Evolutionary conservation across 2,113 vertebrate genomes (phyloP).

Genomic region (Melierax canorus): DNA sequence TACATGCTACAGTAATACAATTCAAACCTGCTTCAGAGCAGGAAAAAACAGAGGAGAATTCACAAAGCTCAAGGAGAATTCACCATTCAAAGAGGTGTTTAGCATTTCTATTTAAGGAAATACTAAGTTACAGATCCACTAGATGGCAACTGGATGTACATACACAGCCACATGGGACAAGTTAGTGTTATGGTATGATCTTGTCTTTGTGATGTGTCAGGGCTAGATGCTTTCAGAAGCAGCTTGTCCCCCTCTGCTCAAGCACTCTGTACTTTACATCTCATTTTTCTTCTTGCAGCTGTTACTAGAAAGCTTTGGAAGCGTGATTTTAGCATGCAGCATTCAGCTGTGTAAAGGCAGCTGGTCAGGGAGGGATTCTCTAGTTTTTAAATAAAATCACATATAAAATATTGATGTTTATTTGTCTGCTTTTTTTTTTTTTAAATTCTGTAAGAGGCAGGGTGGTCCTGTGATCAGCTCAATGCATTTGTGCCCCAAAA

Average conservation of each 20-base stretch:
- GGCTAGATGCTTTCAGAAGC: neutral
- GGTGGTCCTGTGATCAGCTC: neutral
- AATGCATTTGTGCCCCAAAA: neutral
- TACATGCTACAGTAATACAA: neutral
- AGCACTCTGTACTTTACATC: neutral
- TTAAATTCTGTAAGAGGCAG: neutral
- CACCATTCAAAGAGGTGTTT: neutral
- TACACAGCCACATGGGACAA: neutral
- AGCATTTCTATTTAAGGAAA: neutral
- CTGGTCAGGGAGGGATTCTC: neutral
- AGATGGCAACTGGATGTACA: neutral
- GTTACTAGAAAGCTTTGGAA: neutral
- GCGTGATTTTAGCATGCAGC: neutral
- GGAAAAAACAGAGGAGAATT: neutral
- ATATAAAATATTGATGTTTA: neutral
- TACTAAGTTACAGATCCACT: neutral
- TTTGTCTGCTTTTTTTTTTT: neutral
- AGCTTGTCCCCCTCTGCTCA: neutral
- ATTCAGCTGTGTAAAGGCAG: neutral
- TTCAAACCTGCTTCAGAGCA: neutral
- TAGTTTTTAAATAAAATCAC: neutral
- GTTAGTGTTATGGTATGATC: neutral
- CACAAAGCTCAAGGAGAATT: neutral
- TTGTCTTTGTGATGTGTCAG: neutral
- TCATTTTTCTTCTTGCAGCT: neutral